Evolutionary conservation across 2,888 invertebrate species (phyloP).

Genomic region (Hypselothyrea guttata): DNA sequence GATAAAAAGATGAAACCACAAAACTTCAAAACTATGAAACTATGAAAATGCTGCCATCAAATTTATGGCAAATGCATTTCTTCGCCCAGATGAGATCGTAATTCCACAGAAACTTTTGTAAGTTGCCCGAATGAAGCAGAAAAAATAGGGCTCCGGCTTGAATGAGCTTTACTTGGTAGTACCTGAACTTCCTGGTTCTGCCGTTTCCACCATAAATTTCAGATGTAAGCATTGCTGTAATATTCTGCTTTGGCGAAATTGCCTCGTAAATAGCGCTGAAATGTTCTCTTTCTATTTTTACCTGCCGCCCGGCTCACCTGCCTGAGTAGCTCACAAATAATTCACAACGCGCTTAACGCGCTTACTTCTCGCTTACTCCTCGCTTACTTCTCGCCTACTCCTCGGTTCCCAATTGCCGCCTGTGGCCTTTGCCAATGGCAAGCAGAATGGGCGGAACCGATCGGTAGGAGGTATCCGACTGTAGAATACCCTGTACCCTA

Average conservation of each 20-base stretch:
- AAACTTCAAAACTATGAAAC: conserved; percentile 37
- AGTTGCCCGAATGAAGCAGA: not conserved
- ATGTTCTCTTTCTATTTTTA: conserved; percentile 27
- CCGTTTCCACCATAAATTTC: conserved; percentile 37
- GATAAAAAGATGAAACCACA: conserved; percentile 29
- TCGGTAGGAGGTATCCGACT: too few species aligned
- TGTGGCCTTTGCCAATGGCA: conserved; percentile 51
- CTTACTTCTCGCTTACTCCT: conserved; percentile 26
- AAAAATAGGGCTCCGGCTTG: too few species aligned
- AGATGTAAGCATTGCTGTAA: conserved; percentile 30
- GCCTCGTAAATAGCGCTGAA: conserved; percentile 54
- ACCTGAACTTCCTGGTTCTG: conserved; percentile 4
- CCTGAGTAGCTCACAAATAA: conserved; percentile 59
- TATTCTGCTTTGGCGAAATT: conserved; percentile 48
- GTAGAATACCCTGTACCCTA: too few species aligned
- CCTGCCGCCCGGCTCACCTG: conserved; percentile 6
- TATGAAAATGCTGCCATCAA: conserved; percentile 18
- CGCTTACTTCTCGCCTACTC: not conserved
- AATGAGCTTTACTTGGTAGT: conserved; percentile 3
- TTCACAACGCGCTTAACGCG: conserved; percentile 64
- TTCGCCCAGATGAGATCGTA: conserved; percentile 45
- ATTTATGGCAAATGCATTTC: conserved; percentile 64
- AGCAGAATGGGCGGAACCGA: too few species aligned
- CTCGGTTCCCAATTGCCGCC: too few species aligned
- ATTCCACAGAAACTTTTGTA: conserved; percentile 35